These are phyloP conservation scores for Parasteatoda lunata DNA, from an alignment of 2,888 invertebrate genomes.

Conservation along the genomic window DNA sequence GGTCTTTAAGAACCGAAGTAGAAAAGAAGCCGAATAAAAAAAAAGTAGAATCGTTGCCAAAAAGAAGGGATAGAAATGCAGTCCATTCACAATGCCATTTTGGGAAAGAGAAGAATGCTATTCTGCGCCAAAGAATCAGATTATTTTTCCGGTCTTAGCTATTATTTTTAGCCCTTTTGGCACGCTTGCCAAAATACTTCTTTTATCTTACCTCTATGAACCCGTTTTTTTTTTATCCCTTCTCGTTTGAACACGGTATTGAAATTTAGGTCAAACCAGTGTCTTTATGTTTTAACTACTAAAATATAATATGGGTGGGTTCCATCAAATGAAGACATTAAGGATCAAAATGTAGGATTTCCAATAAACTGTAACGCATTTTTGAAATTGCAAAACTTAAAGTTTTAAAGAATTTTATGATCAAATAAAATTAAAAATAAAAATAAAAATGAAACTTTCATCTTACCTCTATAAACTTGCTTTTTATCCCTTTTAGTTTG, in stretches of 20 bases:
- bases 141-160: slow-evolving; percentile 51
- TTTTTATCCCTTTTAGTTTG: no score
- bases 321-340: no score
- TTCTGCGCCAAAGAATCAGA: slow-evolving; percentile 59
- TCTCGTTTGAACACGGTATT: slow-evolving; percentile 18
- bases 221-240: slow-evolving; percentile 44
- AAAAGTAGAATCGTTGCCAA: slow-evolving; percentile 24
- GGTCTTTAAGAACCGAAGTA: not conserved
- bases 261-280: slow-evolving; percentile 20
- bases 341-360: no score
- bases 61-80: slow-evolving; percentile 14
- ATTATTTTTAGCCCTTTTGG: slow-evolving; percentile 69
- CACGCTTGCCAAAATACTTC: slow-evolving; percentile 42
- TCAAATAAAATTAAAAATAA: no score
- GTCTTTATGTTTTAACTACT: no score
- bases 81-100: slow-evolving; percentile 61
- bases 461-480: no score
- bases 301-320: no score
- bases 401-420: no score
- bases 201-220: slow-evolving; percentile 51
- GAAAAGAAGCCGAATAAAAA: slow-evolving; percentile 3
- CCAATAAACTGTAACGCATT: no score
- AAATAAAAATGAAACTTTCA: no score
- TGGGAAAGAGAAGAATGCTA: slow-evolving; percentile 56
- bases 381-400: no score